phyloP scores from a whole-genome alignment of 2,888 invertebrate species.

The Matsumyia berberina region DNA sequence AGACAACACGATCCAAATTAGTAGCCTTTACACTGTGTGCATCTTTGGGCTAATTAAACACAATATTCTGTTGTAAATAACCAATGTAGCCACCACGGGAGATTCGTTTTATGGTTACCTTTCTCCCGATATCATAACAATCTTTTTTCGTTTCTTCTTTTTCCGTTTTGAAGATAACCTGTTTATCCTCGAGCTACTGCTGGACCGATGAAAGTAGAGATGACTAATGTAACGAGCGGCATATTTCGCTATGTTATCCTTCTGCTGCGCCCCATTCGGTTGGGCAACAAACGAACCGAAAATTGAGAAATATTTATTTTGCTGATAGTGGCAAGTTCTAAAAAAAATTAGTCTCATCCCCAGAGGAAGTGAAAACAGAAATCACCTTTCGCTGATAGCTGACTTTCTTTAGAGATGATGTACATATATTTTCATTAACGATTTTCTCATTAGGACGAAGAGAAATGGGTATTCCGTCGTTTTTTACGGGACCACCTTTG shows the following conservation, averaged over 20 bases:
- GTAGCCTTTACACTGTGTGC: conserved; percentile 47
- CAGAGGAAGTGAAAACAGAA: conserved; percentile 59
- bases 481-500: conserved; percentile 48
- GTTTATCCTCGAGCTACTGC: conserved; percentile 63
- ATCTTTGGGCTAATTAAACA: conserved; percentile 66
- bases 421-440: conserved; percentile 66
- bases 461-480: conserved; percentile 62
- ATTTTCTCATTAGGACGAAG: conserved; percentile 53
- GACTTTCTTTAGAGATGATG: conserved; percentile 23
- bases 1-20: conserved; percentile 59
- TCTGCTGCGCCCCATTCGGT: neutral
- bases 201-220: conserved; percentile 45
- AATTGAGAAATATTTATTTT: conserved; percentile 17
- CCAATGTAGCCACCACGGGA: conserved; percentile 63
- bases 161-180: conserved; percentile 39
- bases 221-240: conserved; percentile 59
- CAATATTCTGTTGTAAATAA: conserved; percentile 70
- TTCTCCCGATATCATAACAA: conserved; percentile 58
- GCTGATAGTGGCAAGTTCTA: conserved; percentile 37
- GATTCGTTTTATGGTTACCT: conserved; percentile 70
- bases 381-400: conserved; percentile 58
- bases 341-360: conserved; percentile 53
- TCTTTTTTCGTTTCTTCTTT: conserved; percentile 24
- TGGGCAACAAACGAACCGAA: conserved; percentile 44
- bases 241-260: conserved; percentile 46